Evolutionary conservation across 2,113 vertebrate species (phyloP), one percentile per base, ranked within the genome.

Genomic region (Sebastes fasciatus): DNA sequence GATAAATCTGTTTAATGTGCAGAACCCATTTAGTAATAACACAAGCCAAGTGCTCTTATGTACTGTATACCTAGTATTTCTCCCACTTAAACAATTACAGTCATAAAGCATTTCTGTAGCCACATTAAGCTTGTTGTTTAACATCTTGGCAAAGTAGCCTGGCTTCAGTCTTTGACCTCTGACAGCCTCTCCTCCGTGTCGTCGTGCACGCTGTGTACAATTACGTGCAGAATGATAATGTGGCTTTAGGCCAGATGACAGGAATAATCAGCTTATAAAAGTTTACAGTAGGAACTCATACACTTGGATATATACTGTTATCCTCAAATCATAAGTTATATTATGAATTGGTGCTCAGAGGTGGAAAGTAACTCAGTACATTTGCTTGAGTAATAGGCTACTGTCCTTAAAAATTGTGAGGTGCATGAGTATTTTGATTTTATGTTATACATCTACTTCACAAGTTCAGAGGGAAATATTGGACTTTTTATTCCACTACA

Each of bases 1-100:
- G 11, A 85, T 84, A 88, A 85, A 85, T 80, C 77, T 55, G 48
- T 87, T 84, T 74, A 85, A 85, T 70, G 87, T 77, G 68, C 26
- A n/a, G 5, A 65, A 69, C 77, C 8, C 68, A 66, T 82, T 84
- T 49, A 64, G 75, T 55, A 52, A 78, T 21, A 79, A 74, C 42
- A 62, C 8, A 10, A 3, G 16, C 54, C 40, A 58, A 73, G 62
- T 80, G 74, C 34, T 52, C 45, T 16, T 46, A 19, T 23, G 49
- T 65, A 78, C 60, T 79, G 77, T 76, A 46, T 19, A 23, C 14
- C 46, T 6, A 77, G 54, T 61, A 46, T 78, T 10, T 85, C 70
- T 85, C 46, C 11, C 23, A 70, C 73, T 82, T 46, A 61, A 80
- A 74, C 67, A 79, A 61, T 79, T 77, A 61, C 21, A 52, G 79